Evolutionary conservation across 1,140 invertebrate species (phyloP).

Genomic region (Druon quercuslanigerum): DNA sequence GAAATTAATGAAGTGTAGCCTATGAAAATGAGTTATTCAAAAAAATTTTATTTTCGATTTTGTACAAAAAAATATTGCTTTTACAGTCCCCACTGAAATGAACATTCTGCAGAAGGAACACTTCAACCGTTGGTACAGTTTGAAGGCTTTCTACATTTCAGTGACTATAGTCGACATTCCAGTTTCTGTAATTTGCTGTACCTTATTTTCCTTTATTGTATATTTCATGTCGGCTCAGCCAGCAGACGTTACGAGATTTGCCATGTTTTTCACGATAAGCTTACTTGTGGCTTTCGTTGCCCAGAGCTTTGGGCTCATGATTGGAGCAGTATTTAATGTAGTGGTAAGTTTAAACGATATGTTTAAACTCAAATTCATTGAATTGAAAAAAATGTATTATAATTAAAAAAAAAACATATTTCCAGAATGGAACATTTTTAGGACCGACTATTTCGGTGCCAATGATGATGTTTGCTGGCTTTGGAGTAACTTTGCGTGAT

Average conservation of each 20-base stretch:
- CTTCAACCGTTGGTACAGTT: constrained; percentile 97
- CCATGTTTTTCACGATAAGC: constrained; percentile 88
- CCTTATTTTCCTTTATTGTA: constrained; percentile 87
- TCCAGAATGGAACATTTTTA: constrained; percentile 87
- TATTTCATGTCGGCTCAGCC: constrained; percentile 93
- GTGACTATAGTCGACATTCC: constrained; percentile 90
- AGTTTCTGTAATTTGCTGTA: constrained; percentile 84
- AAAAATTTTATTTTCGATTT: constrained; percentile 32
- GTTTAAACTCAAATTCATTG: too few species aligned
- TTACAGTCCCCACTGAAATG: constrained; percentile 94
- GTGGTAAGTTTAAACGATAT: constrained; percentile 78
- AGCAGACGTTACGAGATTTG: constrained; percentile 83
- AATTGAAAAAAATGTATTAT: too few species aligned
- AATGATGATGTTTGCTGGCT: constrained; percentile 92
- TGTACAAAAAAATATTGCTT: constrained; percentile 26
- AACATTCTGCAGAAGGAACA: constrained; percentile 93
- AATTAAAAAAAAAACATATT: neutral
- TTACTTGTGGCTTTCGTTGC: constrained; percentile 90
- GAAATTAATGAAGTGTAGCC: too few species aligned
- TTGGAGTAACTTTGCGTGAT: constrained; percentile 85
- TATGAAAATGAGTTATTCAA: too few species aligned
- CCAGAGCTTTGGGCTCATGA: constrained; percentile 91
- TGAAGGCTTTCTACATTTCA: constrained; percentile 93
- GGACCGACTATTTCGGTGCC: constrained; percentile 87
- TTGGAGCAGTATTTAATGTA: constrained; percentile 89